Base-by-base conservation (phyloP, 2,113 vertebrate genomes). In the Cyanoliseus patagonus region DNA sequence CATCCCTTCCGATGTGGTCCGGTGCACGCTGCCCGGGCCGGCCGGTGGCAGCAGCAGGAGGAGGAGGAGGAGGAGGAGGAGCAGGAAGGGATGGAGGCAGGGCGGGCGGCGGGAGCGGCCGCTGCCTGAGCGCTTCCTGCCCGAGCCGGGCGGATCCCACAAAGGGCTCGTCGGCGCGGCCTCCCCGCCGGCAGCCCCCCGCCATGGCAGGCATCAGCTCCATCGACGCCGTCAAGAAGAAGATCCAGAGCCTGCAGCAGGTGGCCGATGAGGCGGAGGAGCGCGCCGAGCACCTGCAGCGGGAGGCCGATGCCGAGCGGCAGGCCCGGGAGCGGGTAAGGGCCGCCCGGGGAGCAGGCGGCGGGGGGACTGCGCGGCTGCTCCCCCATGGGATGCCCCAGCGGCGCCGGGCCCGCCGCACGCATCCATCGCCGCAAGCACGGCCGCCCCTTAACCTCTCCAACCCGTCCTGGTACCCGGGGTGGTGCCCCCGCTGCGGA, bases 181-280 rank as follows among this genome's bases (percentile, higher is more conserved):
- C 37, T 75, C 53, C 33, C 79, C 35, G 33, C 72, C 42, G 42
- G 67, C 41, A 35, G 55, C 53, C 5, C 68, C 31, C 13, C 52
- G 80, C 72, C 80, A 94, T 98, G 98, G 95, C 97, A 46, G 27
- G 69, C 85, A 86, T 68, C 77, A 97, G 94, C 17, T 98, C 98
- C 23, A 96, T 99, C 49, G 98, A 99, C 15, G 95, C 98, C 7
- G 98, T 99, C 77, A 98, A 98, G 52, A 98, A 97, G 83, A 99
- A 99, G 93, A 99, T 99, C 68, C 98, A 98, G 95, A 97, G 64
- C 6, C 97, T 99, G 92, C 99, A 99, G 95, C 98, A 98, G 77
- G 98, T 96, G 80, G 98, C 98, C 25, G 98, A 98, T 57, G 98
- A 98, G 57, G 98, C 98, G 17, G 98, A 99, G 94, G 98, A 98